Evolutionary conservation across 2,888 invertebrate genomes (phyloP).

Genomic region (Chaetoderma sp.): DNA sequence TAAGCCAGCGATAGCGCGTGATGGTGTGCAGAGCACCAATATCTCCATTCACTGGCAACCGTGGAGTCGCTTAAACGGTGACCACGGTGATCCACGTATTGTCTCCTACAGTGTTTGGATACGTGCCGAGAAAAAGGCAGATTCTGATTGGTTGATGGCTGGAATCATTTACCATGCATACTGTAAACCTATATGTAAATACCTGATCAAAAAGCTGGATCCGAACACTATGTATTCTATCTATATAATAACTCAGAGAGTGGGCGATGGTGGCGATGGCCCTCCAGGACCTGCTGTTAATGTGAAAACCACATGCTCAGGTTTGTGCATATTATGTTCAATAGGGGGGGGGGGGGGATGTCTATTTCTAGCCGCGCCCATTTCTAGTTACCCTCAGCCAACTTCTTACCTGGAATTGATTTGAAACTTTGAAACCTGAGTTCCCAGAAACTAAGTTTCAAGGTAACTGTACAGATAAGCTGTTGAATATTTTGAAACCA

Average conservation of each 20-base stretch:
- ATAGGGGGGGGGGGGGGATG: too few relatives aligned
- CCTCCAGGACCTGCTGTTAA: constrained; percentile 49
- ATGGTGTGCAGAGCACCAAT: constrained; percentile 39
- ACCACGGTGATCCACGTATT: constrained; percentile 53
- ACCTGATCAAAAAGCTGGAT: constrained; percentile 46
- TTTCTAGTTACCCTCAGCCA: too few relatives aligned
- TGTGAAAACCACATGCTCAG: constrained; percentile 50
- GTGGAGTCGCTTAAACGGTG: constrained; percentile 51
- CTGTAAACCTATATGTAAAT: constrained; percentile 43
- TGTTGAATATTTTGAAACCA: too few relatives aligned
- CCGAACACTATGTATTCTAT: constrained; percentile 58
- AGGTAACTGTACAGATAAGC: too few relatives aligned
- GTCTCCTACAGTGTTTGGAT: constrained; percentile 51
- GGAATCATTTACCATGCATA: constrained; percentile 30
- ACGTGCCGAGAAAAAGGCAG: not conserved
- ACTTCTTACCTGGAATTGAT: too few relatives aligned
- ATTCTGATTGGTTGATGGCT: too few relatives aligned
- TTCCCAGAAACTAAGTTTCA: too few relatives aligned
- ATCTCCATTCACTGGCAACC: constrained; percentile 52
- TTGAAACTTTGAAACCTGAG: too few relatives aligned
- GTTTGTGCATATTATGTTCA: too few relatives aligned
- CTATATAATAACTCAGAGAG: constrained; percentile 46
- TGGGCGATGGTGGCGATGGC: constrained; percentile 54
- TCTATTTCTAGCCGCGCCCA: too few relatives aligned
- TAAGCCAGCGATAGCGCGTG: constrained; percentile 45